Conservation (phyloP, 2,888 invertebrate genomes). For the Rhagium mordax region DNA sequence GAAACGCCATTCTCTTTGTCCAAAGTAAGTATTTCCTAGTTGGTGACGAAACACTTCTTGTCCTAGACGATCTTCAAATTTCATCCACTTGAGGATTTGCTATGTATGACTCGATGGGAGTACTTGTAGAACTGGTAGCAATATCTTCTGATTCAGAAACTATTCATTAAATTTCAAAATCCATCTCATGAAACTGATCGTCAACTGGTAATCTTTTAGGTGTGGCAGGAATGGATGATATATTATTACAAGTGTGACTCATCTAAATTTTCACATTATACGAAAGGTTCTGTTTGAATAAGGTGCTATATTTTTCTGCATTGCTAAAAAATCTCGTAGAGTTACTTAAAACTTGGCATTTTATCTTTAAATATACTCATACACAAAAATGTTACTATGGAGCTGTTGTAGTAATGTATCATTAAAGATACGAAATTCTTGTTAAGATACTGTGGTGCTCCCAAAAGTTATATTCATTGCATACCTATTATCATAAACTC, state of each 20-base stretch:
- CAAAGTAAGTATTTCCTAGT: background rate
- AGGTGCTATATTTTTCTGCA: background rate
- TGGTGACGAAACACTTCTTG: background rate
- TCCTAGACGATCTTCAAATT: background rate
- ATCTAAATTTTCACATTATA: background rate
- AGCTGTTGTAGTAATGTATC: background rate
- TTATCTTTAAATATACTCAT: background rate
- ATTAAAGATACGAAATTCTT: background rate
- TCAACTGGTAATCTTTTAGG: background rate
- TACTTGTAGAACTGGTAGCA: too few relatives aligned
- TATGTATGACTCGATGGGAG: too few relatives aligned
- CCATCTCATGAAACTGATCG: background rate
- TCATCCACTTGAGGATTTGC: background rate
- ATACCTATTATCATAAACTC: background rate
- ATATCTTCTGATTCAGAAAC: too few relatives aligned
- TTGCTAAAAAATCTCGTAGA: background rate
- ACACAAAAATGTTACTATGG: background rate
- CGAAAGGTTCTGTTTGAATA: background rate
- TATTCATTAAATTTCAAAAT: background rate
- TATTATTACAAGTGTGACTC: background rate
- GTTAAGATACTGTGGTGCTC: background rate
- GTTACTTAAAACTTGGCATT: background rate
- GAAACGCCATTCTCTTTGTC: background rate
- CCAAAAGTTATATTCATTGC: background rate
- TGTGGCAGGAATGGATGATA: background rate